These are phyloP conservation scores for Python bivittatus DNA, from an alignment of 2,113 vertebrate species.

Conservation along the genomic window DNA sequence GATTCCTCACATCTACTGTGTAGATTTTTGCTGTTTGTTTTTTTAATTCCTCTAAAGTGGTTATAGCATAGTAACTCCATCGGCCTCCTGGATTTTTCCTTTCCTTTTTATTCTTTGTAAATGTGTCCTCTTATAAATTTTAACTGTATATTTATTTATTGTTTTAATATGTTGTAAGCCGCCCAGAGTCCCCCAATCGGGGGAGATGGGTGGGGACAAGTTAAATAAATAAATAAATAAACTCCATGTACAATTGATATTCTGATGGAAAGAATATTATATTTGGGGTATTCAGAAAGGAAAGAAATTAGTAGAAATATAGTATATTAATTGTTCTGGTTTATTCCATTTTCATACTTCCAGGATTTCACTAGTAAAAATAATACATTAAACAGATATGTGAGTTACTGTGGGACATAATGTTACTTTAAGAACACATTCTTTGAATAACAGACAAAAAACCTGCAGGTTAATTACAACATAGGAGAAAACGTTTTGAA, in stretches of 20 bases:
- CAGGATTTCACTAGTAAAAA: constrained; percentile 31
- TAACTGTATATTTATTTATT: too few species aligned
- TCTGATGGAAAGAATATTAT: constrained; percentile 4
- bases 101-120: too few species aligned
- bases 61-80: constrained; percentile 37
- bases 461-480: constrained; percentile 15
- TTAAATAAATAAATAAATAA: too few species aligned
- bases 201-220: too few species aligned
- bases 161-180: too few species aligned
- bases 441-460: constrained; percentile 44
- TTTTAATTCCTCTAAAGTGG: background rate
- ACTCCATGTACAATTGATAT: background rate
- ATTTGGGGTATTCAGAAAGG: background rate
- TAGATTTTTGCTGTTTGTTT: constrained; percentile 8
- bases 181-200: too few species aligned
- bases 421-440: constrained; percentile 31
- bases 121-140: too few species aligned
- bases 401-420: constrained; percentile 5
- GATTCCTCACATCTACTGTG: background rate
- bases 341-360: constrained; percentile 41
- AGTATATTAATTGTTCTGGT: constrained; percentile 14
- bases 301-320: constrained; percentile 15
- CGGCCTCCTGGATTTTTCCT: too few species aligned
- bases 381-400: constrained; percentile 28
- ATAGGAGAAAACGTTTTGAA: constrained; percentile 18